Evolutionary conservation across 2,797 vertebrate genomes (phyloP), one percentile per base, ranked within the genome.

Genomic region (Chiroxiphia lanceolata): DNA sequence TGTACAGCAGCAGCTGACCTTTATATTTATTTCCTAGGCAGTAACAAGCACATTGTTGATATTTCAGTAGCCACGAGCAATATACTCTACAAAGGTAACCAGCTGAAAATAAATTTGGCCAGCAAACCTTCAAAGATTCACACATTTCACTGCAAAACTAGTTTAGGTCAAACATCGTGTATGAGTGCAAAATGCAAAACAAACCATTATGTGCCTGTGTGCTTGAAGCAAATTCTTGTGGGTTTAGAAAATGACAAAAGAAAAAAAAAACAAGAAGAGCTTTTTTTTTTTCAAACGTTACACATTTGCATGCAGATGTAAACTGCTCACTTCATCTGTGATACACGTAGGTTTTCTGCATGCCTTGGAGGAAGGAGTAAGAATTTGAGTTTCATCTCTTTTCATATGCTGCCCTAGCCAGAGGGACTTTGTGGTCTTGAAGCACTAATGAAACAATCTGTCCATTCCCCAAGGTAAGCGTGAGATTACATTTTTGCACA

Each of bases 381-480:
- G 47, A 72, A 78, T 57, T 71, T 45, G 74, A 67, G 59, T 82
- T 94, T 67, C 50, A 40, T 67, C 72, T 82, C 76, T 84, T 93
- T 65, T 81, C 77, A 61, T 54, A 15, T 0, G 1, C 74, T 93
- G 69, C 72, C 83, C 77, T 82, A 82, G 85, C 93, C 91, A 74
- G 93, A 68, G 93, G 93, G 89, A 40, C 48, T 65, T 15, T 51
- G 78, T 71, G 91, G 89, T 91, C 87, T 91, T 69, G 87, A 83
- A 91, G 76, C 87, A 60, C 69, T 93, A 76, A 91, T 79, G 87
- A 95, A 94, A 75, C 92, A 70, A 78, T 87, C 82, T 92, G 92
- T 64, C 93, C 67, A 4, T 67, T 78, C 83, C 87, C 79, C 72
- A 48, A 33, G 85, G 89, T 78, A 59, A 86, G 69, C 31, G 4